A percentile compares a stretch with the other conserved stretches of the same genome.
phyloP scores from a whole-genome alignment of 2,888 invertebrate genomes.

The Drosophila longiperda region DNA sequence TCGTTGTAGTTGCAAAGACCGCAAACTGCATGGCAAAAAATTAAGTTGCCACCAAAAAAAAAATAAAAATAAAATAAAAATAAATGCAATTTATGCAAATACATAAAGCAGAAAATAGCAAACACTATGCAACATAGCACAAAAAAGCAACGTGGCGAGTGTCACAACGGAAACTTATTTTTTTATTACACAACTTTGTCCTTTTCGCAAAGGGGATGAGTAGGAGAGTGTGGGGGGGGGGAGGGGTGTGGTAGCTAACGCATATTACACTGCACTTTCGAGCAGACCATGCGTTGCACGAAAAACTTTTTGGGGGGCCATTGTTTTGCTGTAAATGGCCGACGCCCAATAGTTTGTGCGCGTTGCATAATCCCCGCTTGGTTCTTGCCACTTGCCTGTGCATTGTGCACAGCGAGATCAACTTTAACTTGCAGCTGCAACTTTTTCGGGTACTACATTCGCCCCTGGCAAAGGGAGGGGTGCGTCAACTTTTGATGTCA shows the following conservation, averaged over 20 bases:
- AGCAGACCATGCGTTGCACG: constrained; percentile 36
- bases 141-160: constrained; percentile 62
- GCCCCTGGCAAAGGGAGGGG: not conserved
- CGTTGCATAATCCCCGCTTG: constrained; percentile 40
- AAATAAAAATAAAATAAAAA: constrained; percentile 9
- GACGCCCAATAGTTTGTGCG: constrained; percentile 53
- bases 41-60: constrained; percentile 45
- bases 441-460: constrained; percentile 44
- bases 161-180: constrained; percentile 61
- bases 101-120: constrained; percentile 21
- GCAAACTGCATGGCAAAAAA: constrained; percentile 60
- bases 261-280: constrained; percentile 63
- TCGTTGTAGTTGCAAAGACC: constrained; percentile 52
- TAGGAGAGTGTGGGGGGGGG: not conserved
- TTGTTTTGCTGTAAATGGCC: constrained; percentile 76
- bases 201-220: constrained; percentile 14
- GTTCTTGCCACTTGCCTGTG: constrained; percentile 40
- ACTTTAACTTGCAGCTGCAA: constrained; percentile 55
- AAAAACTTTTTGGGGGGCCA: constrained; percentile 59
- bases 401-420: constrained; percentile 36
- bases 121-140: constrained; percentile 41
- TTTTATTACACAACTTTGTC: constrained; percentile 73
- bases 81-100: constrained; percentile 23
- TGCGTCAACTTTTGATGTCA: constrained; percentile 53
- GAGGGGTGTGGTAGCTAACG: constrained; percentile 41